Evolutionary conservation across 2,797 vertebrate species (phyloP).

Genomic region (Calcarius lapponicus): DNA sequence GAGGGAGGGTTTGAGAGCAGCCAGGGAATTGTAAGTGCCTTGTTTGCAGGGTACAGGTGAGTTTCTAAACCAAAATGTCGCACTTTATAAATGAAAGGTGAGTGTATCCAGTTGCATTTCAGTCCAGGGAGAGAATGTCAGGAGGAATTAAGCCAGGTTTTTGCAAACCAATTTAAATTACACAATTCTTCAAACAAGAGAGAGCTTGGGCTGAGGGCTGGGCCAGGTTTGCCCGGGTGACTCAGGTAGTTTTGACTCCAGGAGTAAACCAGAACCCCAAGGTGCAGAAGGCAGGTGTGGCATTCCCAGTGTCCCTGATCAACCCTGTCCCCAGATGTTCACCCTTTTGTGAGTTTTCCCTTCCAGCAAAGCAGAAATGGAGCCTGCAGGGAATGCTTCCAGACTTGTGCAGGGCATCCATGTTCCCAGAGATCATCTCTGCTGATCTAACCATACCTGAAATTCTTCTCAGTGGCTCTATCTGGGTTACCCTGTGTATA

Average conservation of each 20-base stretch:
- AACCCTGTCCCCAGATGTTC: neutral
- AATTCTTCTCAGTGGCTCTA: neutral
- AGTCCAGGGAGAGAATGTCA: neutral
- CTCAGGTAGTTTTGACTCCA: neutral
- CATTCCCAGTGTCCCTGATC: neutral
- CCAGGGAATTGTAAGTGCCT: neutral
- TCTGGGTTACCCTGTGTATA: neutral
- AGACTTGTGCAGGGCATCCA: neutral
- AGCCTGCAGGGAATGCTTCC: neutral
- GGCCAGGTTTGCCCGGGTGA: slow-evolving; percentile 8
- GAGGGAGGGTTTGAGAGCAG: neutral
- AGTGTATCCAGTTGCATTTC: neutral
- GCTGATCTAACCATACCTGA: neutral
- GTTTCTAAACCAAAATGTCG: neutral
- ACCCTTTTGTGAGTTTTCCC: neutral
- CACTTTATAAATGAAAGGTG: neutral
- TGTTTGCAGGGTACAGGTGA: neutral
- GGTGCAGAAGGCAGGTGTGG: neutral
- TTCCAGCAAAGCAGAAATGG: neutral
- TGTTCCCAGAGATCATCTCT: neutral
- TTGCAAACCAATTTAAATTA: slow-evolving; percentile 1
- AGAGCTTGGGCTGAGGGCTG: neutral
- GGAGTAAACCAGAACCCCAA: neutral
- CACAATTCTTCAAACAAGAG: neutral
- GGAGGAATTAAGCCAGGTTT: neutral